A percentile compares a stretch with the other conserved stretches of the same genome.
Evolutionary conservation across 2,797 vertebrate species (phyloP).

Genomic region (Silurus aristotelis): DNA sequence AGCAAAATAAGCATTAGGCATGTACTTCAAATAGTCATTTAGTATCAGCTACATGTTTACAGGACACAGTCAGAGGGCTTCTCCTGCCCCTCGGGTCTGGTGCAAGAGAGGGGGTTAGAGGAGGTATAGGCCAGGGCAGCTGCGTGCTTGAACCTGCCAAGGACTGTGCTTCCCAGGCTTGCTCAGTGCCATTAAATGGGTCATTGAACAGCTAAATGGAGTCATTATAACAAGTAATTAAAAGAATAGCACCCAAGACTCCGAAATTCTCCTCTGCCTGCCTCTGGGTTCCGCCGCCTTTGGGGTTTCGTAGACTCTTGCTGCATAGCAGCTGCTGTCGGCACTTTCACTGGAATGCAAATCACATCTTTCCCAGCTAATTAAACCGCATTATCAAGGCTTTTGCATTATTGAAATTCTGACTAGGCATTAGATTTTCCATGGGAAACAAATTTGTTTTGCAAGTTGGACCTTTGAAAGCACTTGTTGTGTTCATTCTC

Average conservation of each 20-base stretch:
- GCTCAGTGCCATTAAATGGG: slow-evolving; percentile 77
- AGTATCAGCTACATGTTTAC: slow-evolving; percentile 43
- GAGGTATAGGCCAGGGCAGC: slow-evolving; percentile 71
- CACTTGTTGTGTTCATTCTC: slow-evolving; percentile 20
- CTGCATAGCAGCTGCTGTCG: slow-evolving; percentile 73
- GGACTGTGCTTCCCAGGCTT: slow-evolving; percentile 78
- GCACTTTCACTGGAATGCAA: slow-evolving; percentile 72
- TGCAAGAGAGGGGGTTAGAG: slow-evolving; percentile 43
- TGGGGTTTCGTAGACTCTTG: slow-evolving; percentile 65
- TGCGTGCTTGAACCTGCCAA: slow-evolving; percentile 78
- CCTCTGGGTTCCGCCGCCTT: slow-evolving; percentile 70
- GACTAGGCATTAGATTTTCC: slow-evolving; percentile 65
- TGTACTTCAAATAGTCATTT: slow-evolving; percentile 42
- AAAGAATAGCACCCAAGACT: slow-evolving; percentile 77
- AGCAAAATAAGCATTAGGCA: slow-evolving; percentile 33
- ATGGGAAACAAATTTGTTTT: slow-evolving; percentile 69
- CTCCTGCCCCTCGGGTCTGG: slow-evolving; percentile 25
- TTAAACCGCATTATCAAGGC: slow-evolving; percentile 74
- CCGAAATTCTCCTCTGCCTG: slow-evolving; percentile 64
- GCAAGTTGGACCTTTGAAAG: slow-evolving; percentile 19
- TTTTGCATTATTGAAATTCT: slow-evolving; percentile 69
- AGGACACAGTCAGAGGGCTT: slow-evolving; percentile 42
- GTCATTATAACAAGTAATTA: slow-evolving; percentile 84
- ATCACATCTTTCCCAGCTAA: slow-evolving; percentile 69
- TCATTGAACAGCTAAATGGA: slow-evolving; percentile 84